These are phyloP conservation scores for Apodemus sylvaticus DNA, from an alignment of 2,113 vertebrate genomes.

Conservation along the genomic window DNA sequence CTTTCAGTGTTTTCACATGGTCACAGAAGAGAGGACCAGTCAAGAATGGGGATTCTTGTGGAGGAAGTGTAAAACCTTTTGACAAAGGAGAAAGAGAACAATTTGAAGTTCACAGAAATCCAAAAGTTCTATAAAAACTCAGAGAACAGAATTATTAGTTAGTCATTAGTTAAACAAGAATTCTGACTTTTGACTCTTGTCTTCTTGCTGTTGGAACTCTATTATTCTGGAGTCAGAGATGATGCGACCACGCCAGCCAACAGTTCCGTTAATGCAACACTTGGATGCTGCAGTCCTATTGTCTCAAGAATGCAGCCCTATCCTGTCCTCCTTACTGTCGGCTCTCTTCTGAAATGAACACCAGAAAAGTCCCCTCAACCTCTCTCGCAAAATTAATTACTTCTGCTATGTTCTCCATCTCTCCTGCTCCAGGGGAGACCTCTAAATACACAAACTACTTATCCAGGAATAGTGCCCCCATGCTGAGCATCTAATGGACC, in stretches of 20 bases:
- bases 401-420: constrained; percentile 47
- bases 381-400: constrained; percentile 54
- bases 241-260: neutral
- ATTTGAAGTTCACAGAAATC: constrained; percentile 9
- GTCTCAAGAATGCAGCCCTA: constrained; percentile 44
- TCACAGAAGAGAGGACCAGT: constrained; percentile 21
- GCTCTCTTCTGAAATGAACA: constrained; percentile 53
- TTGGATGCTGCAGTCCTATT: neutral
- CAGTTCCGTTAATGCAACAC: constrained; percentile 13
- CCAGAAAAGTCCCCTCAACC: constrained; percentile 32
- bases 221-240: constrained; percentile 10
- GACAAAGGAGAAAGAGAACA: constrained; percentile 12
- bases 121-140: constrained; percentile 25
- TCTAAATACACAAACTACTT: constrained; percentile 56
- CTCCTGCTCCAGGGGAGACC: constrained; percentile 45
- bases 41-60: neutral
- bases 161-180: constrained; percentile 32
- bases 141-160: neutral
- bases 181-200: constrained; percentile 23
- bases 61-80: constrained; percentile 13
- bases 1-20: constrained; percentile 40
- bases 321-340: constrained; percentile 20
- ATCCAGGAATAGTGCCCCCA: constrained; percentile 23
- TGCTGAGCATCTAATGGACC: constrained; percentile 54
- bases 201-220: neutral